Evolutionary conservation across 2,797 vertebrate genomes (phyloP).

Genomic region (Perodicticus potto): DNA sequence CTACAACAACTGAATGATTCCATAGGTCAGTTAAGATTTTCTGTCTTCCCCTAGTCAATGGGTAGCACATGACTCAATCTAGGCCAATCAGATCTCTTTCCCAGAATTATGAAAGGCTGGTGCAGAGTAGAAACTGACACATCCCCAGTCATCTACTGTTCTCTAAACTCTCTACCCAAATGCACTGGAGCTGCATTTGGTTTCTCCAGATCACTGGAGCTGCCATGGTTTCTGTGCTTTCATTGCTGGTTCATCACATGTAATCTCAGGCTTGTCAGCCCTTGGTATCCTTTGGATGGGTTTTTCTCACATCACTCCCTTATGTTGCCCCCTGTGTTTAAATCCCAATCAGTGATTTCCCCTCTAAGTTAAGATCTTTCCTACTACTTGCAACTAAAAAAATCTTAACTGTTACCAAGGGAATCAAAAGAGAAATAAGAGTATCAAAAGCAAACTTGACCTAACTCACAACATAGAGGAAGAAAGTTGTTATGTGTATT

Average conservation of each 20-base stretch:
- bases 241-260: background rate
- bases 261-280: background rate
- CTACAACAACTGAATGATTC: background rate
- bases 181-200: too few species aligned
- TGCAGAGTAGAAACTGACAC: background rate
- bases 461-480: background rate
- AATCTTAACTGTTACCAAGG: background rate
- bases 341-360: background rate
- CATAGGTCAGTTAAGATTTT: background rate
- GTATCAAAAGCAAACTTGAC: background rate
- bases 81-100: background rate
- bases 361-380: background rate
- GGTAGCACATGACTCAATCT: background rate
- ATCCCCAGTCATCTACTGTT: background rate
- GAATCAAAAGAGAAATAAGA: background rate
- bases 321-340: background rate
- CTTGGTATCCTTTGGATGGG: background rate
- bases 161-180: background rate
- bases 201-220: background rate
- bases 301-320: background rate
- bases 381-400: slow-evolving; percentile 14
- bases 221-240: background rate
- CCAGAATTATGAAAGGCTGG: background rate
- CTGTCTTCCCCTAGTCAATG: background rate
- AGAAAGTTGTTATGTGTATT: background rate